These are phyloP conservation scores for Hemithea aestivaria DNA, from an alignment of 2,888 invertebrate species.

Conservation along the genomic window DNA sequence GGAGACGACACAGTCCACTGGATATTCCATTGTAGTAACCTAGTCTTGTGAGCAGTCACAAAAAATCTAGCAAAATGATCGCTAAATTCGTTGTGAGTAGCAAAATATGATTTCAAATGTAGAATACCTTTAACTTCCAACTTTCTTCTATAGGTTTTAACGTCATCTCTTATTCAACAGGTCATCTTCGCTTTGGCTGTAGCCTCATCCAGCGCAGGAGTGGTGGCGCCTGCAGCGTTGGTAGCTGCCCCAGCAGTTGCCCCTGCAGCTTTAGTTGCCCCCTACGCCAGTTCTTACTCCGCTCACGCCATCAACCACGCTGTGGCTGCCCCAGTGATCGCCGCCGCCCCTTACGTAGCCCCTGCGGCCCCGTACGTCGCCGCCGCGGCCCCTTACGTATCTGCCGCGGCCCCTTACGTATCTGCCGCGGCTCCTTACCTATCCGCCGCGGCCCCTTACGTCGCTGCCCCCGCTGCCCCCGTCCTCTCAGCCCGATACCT, in stretches of 20 bases:
- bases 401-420: constrained; percentile 33
- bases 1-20: constrained; percentile 64
- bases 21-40: constrained; percentile 45
- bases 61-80: constrained; percentile 67
- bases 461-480: constrained; percentile 29
- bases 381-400: constrained; percentile 32
- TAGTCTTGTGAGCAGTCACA: constrained; percentile 64
- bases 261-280: constrained; percentile 81
- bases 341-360: constrained; percentile 52
- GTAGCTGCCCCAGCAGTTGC: constrained; percentile 80
- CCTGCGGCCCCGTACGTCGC: constrained; percentile 82
- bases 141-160: background rate
- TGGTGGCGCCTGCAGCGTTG: constrained; percentile 54
- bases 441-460: constrained; percentile 34
- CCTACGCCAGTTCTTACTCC: constrained; percentile 87
- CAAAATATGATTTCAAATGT: background rate
- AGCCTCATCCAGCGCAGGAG: constrained; percentile 53
- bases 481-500: constrained; percentile 46
- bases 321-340: constrained; percentile 82
- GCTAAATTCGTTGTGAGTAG: constrained; percentile 73
- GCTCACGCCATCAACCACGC: constrained; percentile 88
- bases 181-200: constrained; percentile 59
- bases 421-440: too few species aligned
- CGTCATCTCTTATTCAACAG: constrained; percentile 39
- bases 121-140: background rate